These are phyloP conservation scores for Urocynchramus pylzowi DNA, from an alignment of 2,113 vertebrate species.

Conservation along the genomic window DNA sequence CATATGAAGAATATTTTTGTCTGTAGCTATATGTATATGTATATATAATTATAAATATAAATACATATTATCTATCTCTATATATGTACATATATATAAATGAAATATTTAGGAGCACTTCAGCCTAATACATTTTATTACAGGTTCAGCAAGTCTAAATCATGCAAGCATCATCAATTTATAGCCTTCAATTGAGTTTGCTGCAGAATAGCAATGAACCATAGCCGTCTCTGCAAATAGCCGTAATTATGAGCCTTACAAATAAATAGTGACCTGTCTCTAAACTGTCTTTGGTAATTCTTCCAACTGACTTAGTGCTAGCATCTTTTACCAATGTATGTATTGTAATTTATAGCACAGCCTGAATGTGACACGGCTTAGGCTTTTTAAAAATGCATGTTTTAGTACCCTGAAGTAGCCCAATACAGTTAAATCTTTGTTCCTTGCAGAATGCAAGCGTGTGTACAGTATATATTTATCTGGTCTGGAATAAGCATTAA, in stretches of 20 bases:
- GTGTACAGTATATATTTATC: conserved; percentile 73
- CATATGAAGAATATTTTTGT: background rate
- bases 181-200: background rate
- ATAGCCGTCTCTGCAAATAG: background rate
- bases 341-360: background rate
- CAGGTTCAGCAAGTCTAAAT: background rate
- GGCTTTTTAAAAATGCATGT: conserved; percentile 17
- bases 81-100: background rate
- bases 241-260: background rate
- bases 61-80: background rate
- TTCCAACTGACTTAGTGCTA: background rate
- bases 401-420: conserved; percentile 31
- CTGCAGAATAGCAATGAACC: background rate
- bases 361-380: background rate
- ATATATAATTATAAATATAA: background rate
- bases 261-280: background rate
- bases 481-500: conserved; percentile 82
- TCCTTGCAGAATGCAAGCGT: conserved; percentile 5
- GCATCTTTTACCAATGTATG: background rate
- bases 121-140: background rate
- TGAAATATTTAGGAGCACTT: background rate
- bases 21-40: background rate
- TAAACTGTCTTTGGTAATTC: background rate
- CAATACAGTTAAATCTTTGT: conserved; percentile 73
- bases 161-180: background rate